phyloP scores from a whole-genome alignment of 2,797 vertebrate genomes.

The Premnoplex brunnescens region DNA sequence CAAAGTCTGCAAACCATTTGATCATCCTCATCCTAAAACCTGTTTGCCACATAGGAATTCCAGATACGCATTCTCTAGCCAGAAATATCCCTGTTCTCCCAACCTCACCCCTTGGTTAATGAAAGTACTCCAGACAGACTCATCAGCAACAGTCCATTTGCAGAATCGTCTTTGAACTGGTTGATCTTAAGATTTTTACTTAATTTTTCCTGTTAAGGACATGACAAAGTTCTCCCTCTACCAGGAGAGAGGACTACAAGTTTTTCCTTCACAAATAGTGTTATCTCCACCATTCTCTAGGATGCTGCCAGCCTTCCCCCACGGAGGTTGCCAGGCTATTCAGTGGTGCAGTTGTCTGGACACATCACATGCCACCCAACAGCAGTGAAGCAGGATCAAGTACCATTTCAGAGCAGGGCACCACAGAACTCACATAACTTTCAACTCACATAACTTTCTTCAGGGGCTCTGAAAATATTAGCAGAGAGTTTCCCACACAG shows the following conservation, averaged over 20 bases:
- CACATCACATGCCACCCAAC: too few species aligned
- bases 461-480: not conserved
- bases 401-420: not conserved
- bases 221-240: not conserved
- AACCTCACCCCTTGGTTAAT: too few species aligned
- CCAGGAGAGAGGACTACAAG: not conserved
- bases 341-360: not conserved
- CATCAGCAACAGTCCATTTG: too few species aligned
- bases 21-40: too few species aligned
- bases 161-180: too few species aligned
- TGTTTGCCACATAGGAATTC: too few species aligned
- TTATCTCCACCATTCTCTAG: not conserved
- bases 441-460: not conserved
- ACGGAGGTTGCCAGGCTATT: not conserved
- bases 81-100: too few species aligned
- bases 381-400: not conserved
- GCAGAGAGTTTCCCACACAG: not conserved
- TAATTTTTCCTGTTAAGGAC: too few species aligned
- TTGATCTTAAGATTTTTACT: too few species aligned
- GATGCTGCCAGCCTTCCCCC: not conserved
- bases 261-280: not conserved
- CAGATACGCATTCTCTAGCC: too few species aligned
- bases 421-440: fast-evolving
- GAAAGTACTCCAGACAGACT: too few species aligned
- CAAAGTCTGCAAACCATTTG: too few species aligned